Evolutionary conservation across 2,888 invertebrate species (phyloP).

Genomic region (Ectemnius lituratus): DNA sequence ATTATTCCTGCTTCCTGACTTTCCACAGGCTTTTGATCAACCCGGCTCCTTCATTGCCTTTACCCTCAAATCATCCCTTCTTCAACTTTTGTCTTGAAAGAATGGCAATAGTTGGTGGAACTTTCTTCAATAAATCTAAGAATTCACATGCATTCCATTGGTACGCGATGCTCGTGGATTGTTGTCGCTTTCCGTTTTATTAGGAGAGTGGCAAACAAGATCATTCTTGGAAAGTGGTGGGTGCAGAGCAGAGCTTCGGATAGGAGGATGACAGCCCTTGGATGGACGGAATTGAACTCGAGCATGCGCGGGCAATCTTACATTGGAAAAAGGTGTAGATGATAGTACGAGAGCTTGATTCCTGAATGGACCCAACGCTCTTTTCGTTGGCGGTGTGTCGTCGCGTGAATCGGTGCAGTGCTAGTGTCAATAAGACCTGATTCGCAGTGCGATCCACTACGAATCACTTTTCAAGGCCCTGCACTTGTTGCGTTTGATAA

Average conservation of each 20-base stretch:
- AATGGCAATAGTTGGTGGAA: too few species aligned
- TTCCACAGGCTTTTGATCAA: neutral
- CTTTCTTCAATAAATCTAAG: too few species aligned
- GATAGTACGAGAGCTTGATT: neutral
- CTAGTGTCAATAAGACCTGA: too few species aligned
- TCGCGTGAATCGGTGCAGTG: too few species aligned
- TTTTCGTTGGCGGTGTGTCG: too few species aligned
- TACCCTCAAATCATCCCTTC: neutral
- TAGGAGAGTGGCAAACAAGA: neutral
- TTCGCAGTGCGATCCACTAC: too few species aligned
- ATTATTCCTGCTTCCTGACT: constrained; percentile 1
- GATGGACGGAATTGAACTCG: neutral
- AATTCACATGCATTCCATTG: neutral
- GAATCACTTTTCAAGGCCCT: neutral
- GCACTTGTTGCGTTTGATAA: constrained; percentile 42
- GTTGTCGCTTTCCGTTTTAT: too few species aligned
- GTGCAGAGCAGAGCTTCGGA: constrained; percentile 1
- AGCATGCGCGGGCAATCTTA: neutral
- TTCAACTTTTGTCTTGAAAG: neutral
- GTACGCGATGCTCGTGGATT: neutral
- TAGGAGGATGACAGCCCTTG: constrained; percentile 1
- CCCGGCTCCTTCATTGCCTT: neutral
- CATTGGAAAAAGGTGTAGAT: neutral
- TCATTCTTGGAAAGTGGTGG: neutral
- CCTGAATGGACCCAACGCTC: too few species aligned